A percentile compares a stretch with the other conserved stretches of the same genome.
These are phyloP conservation scores for Drosophila kanapiae DNA, from an alignment of 1,140 invertebrate genomes.

Conservation along the genomic window DNA sequence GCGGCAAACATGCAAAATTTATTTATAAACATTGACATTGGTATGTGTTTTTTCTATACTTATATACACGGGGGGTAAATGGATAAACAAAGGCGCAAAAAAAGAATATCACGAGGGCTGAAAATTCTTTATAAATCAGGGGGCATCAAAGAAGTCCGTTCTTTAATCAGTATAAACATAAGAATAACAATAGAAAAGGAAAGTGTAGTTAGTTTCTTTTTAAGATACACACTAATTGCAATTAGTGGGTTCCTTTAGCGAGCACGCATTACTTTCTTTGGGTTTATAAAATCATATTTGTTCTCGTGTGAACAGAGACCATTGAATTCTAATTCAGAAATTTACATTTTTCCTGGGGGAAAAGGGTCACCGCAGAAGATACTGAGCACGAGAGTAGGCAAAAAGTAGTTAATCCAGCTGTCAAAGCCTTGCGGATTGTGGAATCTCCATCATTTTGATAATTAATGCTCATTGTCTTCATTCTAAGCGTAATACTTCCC, in stretches of 20 bases:
- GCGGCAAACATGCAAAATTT: conserved; percentile 53
- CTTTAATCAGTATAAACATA: conserved; percentile 15
- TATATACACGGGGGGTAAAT: conserved; percentile 12
- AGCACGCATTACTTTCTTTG: conserved; percentile 5
- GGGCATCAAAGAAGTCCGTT: conserved; percentile 53
- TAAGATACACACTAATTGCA: conserved; percentile 26
- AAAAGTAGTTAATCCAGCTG: conserved; percentile 18
- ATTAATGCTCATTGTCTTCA: conserved; percentile 18
- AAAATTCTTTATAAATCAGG: conserved; percentile 47
- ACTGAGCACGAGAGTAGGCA: not conserved
- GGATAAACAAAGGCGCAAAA: conserved; percentile 32
- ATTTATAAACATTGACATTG: conserved; percentile 66
- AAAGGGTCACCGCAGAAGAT: conserved; percentile 8
- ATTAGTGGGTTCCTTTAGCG: conserved; percentile 6
- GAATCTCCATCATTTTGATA: conserved; percentile 16
- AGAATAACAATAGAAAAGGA: conserved; percentile 43
- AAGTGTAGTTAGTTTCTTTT: conserved; percentile 18
- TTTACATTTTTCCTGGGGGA: conserved; percentile 10
- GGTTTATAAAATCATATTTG: not conserved
- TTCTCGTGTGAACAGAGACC: conserved; percentile 6
- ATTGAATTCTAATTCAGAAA: conserved; percentile 12
- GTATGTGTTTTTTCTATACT: conserved; percentile 12
- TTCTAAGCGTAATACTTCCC: conserved; percentile 7
- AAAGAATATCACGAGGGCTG: conserved; percentile 28
- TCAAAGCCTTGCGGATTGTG: conserved; percentile 9